Evolutionary conservation across 1,140 invertebrate species (phyloP), one percentile per base, ranked within the genome.

Genomic region (Elymnias hypermnestra): DNA sequence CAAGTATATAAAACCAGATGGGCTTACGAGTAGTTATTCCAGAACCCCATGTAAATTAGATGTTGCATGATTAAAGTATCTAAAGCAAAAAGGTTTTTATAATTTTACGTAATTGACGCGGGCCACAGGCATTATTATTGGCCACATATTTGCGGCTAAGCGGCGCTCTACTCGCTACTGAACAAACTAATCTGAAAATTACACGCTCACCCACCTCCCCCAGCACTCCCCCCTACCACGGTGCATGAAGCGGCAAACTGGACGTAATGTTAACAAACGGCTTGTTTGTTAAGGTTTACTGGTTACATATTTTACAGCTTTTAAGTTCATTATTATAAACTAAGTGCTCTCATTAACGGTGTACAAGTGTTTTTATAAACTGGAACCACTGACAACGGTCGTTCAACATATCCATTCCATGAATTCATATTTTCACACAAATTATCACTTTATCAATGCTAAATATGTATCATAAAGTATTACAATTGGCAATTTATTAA

Each of bases 181-280:
- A 82, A 74, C 75, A 84, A 84, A 84, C 79, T 84, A 79, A 83
- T 83, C 77, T 79, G 77, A 72, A 78, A 82, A 82, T 82, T 78
- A 81, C 74, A 82, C 70, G 60, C 54, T 43, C 63, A 45, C 42
- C 47, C 43, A 38, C 45, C 38, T 50, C 28, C 36, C 52, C 29
- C 44, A 42, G 22, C 29, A 13, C 19, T 22, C 15, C 14, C 19
- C 44, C 57, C 48, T 48, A 52, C 28, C 53, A 48, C 47, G 51
- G 52, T 37, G 59, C 57, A 60, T 60, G 49, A 57, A 62, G 62
- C 63, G 53, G 64, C 48, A 59, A 72, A 70, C 63, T 67, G 61
- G 48, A 65, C 70, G 59, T 62, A 72, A 79, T 68, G 63, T 63
- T 72, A 60, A 71, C 64, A 70, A 72, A 68, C 56, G 48, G 25